Percentiles rank a stretch among this genome's conserved stretches.
Evolutionary conservation across 2,888 invertebrate species (phyloP).

Genomic region (Drosophila neutralis): DNA sequence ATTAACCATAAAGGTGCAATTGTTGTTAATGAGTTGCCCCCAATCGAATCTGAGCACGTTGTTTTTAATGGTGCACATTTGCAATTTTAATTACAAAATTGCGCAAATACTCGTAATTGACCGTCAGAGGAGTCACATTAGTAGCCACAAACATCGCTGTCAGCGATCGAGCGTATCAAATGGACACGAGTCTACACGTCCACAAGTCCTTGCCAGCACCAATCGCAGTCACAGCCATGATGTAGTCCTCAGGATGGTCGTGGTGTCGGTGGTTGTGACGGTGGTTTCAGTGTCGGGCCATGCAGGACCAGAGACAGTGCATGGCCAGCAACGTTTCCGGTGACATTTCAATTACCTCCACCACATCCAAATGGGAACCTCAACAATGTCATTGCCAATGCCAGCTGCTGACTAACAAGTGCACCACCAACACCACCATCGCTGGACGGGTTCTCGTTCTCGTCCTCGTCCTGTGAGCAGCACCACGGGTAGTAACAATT

Average conservation of each 20-base stretch:
- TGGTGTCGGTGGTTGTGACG: slow-evolving; percentile 7
- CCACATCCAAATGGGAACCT: slow-evolving; percentile 63
- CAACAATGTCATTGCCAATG: slow-evolving; percentile 34
- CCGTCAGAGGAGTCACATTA: slow-evolving; percentile 57
- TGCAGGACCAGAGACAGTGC: slow-evolving; percentile 75
- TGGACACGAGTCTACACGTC: slow-evolving; percentile 27
- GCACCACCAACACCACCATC: slow-evolving; percentile 35
- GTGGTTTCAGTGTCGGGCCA: slow-evolving; percentile 27
- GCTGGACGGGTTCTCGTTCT: slow-evolving; percentile 7
- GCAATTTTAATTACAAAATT: slow-evolving; percentile 63
- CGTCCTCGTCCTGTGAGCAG: slow-evolving; percentile 14
- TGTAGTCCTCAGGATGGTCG: background rate
- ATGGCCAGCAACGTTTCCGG: slow-evolving; percentile 82
- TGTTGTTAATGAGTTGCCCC: slow-evolving; percentile 39
- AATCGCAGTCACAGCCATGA: slow-evolving; percentile 6
- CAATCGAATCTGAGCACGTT: slow-evolving; percentile 23
- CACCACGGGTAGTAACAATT: slow-evolving; percentile 76
- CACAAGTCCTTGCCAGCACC: slow-evolving; percentile 15
- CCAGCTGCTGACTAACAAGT: slow-evolving; percentile 68
- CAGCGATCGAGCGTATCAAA: slow-evolving; percentile 64
- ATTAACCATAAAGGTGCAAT: slow-evolving; percentile 40
- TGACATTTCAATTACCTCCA: slow-evolving; percentile 84
- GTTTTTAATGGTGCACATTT: slow-evolving; percentile 42
- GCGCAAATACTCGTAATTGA: slow-evolving; percentile 62
- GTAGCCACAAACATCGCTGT: slow-evolving; percentile 60